Base-by-base conservation (phyloP, 2,888 invertebrate genomes). In the Incurvaria masculella region DNA sequence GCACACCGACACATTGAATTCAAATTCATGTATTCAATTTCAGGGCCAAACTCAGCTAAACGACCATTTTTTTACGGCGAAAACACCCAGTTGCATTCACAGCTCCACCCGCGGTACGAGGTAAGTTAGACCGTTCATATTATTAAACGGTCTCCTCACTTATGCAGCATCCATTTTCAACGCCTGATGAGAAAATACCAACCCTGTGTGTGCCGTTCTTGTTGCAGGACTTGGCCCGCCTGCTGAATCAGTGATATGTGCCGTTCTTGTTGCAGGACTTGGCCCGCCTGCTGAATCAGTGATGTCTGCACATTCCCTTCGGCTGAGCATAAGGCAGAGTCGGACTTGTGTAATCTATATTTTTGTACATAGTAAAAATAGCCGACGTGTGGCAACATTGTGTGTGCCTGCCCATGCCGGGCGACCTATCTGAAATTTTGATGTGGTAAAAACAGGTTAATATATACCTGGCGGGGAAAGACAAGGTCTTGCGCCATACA, bases 11-110 rank as follows among this genome's bases (percentile, higher is more conserved):
- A 45, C n/a, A 41, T 2, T 49, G 2, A 43, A 8, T 16, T 49
- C 20, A 41, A 33, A 26, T 42, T 42, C 10, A 6, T 43, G 14
- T 53, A 46, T 47, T 44, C 21, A 26, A 21, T 59, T 59, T 1
- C 63, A 78, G 76, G 76, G 76, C 76, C 74, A 51, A 76, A 76
- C 50, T 69, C 73, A 23, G 74, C 72, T 73, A 76, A 76, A 52
- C 59, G 75, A 56, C 78, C 78, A 2, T 76, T 76, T 52, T 76
- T 69, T 61, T 78, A 76, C 53, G 72, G 69, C 18, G 78, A 76
- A 27, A 70, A 69, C 46, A 56, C 68, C 2, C 72, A 63, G 26
- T 52, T 73, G 52, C 8, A 33, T n/a, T 33, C 33, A 33, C 23
- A 5, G 10, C 55, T 75, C 17, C 75, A 75, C 52, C 4, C 45